Evolutionary conservation across 1,140 invertebrate species (phyloP).

Genomic region (Glossosoma conforme): DNA sequence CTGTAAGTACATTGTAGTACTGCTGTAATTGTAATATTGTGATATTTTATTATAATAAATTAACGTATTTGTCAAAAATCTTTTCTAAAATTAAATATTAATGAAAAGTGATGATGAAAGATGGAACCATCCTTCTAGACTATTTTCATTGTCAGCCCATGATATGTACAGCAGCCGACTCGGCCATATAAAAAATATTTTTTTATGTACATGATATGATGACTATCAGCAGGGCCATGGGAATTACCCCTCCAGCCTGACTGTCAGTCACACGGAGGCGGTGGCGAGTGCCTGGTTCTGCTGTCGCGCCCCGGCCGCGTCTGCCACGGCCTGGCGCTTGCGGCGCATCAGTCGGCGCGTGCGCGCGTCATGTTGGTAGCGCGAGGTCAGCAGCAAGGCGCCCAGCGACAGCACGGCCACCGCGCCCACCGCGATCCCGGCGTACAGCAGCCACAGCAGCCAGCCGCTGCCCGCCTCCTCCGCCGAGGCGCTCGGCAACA

Average conservation of each 20-base stretch:
- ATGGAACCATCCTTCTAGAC: no score
- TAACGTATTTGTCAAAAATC: no score
- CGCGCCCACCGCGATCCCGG: slow-evolving; percentile 36
- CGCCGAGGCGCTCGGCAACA: slow-evolving; percentile 32
- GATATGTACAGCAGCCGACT: neutral
- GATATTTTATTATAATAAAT: no score
- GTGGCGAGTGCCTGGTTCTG: slow-evolving; percentile 9
- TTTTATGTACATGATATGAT: no score
- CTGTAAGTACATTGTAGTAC: no score
- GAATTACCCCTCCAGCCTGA: no score
- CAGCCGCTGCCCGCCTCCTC: neutral
- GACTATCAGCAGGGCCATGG: no score
- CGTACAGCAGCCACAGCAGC: slow-evolving; percentile 2
- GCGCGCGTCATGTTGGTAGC: slow-evolving; percentile 26
- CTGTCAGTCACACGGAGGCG: neutral
- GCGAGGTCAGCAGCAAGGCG: slow-evolving; percentile 36
- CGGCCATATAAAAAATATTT: neutral
- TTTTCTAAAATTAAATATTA: no score
- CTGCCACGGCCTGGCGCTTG: slow-evolving; percentile 39
- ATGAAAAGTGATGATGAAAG: no score
- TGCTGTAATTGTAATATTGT: no score
- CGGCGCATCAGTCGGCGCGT: slow-evolving; percentile 38
- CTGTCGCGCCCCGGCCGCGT: no score
- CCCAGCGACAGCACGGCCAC: slow-evolving; percentile 37
- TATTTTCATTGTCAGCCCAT: no score